Conservation (phyloP, 2,797 vertebrate genomes). For the Poeciliopsis paucimaculata region DNA sequence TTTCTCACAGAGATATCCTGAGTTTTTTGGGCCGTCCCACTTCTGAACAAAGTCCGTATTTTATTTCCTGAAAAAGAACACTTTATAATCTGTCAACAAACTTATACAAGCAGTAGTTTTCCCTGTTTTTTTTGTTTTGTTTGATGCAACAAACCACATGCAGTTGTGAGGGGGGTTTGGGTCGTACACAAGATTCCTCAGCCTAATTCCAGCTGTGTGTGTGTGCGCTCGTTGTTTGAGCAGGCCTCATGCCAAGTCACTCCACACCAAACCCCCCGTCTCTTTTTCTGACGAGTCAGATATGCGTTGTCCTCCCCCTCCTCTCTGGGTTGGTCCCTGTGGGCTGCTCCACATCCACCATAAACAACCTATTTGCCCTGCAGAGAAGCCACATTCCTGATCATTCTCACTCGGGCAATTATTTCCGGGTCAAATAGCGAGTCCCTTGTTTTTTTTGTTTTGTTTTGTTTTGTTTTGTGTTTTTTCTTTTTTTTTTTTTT, state of each 20-base stretch:
- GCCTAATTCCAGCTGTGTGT: slow-evolving; percentile 64
- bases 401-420: slow-evolving; percentile 76
- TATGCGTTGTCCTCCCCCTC: slow-evolving; percentile 10
- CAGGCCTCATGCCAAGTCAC: slow-evolving; percentile 68
- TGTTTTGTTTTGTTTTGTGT: too few relatives aligned
- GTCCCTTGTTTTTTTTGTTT: slow-evolving; percentile 33
- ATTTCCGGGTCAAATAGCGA: slow-evolving; percentile 80
- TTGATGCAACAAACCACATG: slow-evolving; percentile 15
- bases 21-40: not conserved
- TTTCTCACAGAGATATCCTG: not conserved
- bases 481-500: not conserved
- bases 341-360: slow-evolving; percentile 72
- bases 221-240: slow-evolving; percentile 55
- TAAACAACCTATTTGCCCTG: slow-evolving; percentile 72
- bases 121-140: not conserved
- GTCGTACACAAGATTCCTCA: slow-evolving; percentile 61
- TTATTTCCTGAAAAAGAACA: not conserved
- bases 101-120: not conserved
- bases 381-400: slow-evolving; percentile 77
- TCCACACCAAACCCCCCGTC: slow-evolving; percentile 50
- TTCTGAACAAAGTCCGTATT: too few relatives aligned
- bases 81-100: not conserved
- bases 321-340: slow-evolving; percentile 46
- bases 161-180: slow-evolving; percentile 25
- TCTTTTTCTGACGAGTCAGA: slow-evolving; percentile 23